Evolutionary conservation across 2,888 invertebrate species (phyloP), one percentile per base, ranked within the genome.

Genomic region (Gari tellinella): DNA sequence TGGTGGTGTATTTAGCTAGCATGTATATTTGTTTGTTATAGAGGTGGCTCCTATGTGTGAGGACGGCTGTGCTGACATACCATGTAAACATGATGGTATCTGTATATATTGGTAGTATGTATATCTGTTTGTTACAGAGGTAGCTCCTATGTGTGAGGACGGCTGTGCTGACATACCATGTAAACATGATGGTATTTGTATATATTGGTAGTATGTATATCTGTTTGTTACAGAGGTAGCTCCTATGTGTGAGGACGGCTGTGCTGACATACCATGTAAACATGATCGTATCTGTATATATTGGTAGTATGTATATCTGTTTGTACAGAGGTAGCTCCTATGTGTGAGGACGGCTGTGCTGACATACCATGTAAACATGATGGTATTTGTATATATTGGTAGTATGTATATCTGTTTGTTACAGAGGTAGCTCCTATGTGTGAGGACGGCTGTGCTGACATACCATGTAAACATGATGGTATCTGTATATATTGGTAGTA

Each of bases 271-370:
- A 23, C 83, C 84, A 0, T 89, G 89, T 67, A 67, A 79, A 45
- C 79, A 89, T 72, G 76, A 77, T 8, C 88, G 87, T 8, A 31
- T 66, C 17, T 89, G 89, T 73, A n/a, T n/a, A n/a, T n/a, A n/a
- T n/a, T n/a, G n/a, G n/a, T n/a, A n/a, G n/a, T n/a, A n/a, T n/a
- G n/a, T n/a, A n/a, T n/a, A n/a, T n/a, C n/a, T n/a, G n/a, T n/a
- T n/a, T n/a, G n/a, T 69, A 3, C 49, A 81, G 88, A 65, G 66
- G 79, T 88, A 14, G 70, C 80, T 4, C 64, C 67, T 2, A 64
- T 66, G 1, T 89, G 89, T 82, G 67, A 81, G n/a, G 64, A 76
- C 48, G 89, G 89, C 8, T 89, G 89, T 72, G 67, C 68, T 2
- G 55, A 70, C 41, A 60, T 72, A 23, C 83, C 84, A 0, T 89